Evolutionary conservation across 2,113 vertebrate species (phyloP).

Genomic region (Nesospiza acunhae): DNA sequence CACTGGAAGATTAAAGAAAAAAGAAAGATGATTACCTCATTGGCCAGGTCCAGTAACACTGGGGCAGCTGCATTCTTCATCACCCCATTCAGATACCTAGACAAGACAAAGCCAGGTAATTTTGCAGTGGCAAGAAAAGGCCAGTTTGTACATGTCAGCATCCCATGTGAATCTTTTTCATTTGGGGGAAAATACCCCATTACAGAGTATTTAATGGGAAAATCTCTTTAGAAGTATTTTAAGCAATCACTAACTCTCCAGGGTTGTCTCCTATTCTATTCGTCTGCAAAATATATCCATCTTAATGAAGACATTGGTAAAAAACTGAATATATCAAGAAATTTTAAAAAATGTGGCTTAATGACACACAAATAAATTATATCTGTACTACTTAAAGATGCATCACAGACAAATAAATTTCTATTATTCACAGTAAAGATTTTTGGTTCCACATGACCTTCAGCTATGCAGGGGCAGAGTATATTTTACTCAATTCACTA

Average conservation of each 20-base stretch:
- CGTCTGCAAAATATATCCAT: not conserved
- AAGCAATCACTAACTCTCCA: conserved; percentile 14
- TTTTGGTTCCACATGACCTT: not conserved
- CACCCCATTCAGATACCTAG: conserved; percentile 89
- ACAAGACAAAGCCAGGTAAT: conserved; percentile 79
- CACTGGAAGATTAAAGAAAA: conserved; percentile 50
- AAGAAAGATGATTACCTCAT: conserved; percentile 87
- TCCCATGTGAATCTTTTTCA: conserved; percentile 74
- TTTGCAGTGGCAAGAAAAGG: conserved; percentile 72
- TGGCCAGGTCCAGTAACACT: conserved; percentile 91
- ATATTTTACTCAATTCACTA: not conserved
- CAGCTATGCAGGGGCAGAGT: not conserved
- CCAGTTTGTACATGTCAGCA: conserved; percentile 79
- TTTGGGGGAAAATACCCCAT: conserved; percentile 76
- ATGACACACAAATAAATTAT: not conserved
- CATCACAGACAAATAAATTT: not conserved
- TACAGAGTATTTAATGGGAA: conserved; percentile 49
- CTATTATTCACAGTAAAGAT: not conserved
- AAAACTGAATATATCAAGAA: not conserved
- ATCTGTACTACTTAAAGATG: not conserved
- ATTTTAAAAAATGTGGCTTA: not conserved
- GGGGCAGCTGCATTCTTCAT: conserved; percentile 83
- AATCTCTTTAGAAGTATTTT: conserved; percentile 26
- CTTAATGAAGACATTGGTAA: not conserved
- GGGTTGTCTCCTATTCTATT: not conserved